These are phyloP conservation scores for Capitulum mitella DNA, from an alignment of 2,888 invertebrate species.

Conservation along the genomic window DNA sequence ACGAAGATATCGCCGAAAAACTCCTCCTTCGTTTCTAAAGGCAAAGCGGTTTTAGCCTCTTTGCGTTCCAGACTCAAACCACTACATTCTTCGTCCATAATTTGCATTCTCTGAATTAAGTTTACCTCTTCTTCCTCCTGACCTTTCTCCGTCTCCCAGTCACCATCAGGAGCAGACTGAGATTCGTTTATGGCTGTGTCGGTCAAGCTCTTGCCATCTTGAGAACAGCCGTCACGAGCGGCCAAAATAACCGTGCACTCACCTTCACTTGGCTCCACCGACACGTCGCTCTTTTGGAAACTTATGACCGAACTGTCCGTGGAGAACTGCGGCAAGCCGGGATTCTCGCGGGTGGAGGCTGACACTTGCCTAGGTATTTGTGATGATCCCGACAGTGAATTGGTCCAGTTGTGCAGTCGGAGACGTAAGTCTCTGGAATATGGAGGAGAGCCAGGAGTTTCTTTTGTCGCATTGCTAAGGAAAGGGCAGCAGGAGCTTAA, in stretches of 20 bases:
- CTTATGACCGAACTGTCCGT: not conserved
- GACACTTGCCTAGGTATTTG: not conserved
- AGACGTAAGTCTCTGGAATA: not conserved
- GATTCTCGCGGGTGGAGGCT: not conserved
- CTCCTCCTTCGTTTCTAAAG: too few species aligned
- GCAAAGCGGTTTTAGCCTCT: not conserved
- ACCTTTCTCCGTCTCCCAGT: not conserved
- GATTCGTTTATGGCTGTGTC: too few species aligned
- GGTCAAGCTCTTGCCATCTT: not conserved
- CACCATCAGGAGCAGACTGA: not conserved
- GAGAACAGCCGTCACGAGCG: not conserved
- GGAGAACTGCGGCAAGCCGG: not conserved
- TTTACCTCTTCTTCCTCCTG: not conserved
- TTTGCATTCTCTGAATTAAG: not conserved
- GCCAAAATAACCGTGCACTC: not conserved
- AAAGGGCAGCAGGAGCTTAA: constrained; percentile 12
- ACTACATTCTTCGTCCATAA: not conserved
- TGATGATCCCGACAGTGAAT: not conserved
- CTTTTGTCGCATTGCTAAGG: not conserved
- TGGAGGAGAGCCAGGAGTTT: not conserved
- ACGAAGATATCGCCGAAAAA: too few species aligned
- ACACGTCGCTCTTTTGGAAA: not conserved
- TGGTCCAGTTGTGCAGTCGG: not conserved
- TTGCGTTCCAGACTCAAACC: not conserved
- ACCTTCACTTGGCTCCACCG: not conserved